Evolutionary conservation across 2,888 invertebrate species (phyloP), one percentile per base, ranked within the genome.

Genomic region (Anodontia alba): DNA sequence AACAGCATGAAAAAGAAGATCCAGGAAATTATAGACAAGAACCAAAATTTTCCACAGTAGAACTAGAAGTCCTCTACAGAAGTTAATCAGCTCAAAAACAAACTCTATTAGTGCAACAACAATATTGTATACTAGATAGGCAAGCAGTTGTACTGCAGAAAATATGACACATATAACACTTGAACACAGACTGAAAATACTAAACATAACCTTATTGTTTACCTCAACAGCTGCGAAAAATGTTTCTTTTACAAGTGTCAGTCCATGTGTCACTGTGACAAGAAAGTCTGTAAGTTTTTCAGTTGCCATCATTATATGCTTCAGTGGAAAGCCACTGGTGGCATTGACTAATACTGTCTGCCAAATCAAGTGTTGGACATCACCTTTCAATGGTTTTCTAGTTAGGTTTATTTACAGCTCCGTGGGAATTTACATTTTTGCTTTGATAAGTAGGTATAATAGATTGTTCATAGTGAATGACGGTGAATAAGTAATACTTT

Each of bases 11-110:
- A 87, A 87, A 23, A 80, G 1, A 10, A 88, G 73, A 72, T 87
- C 83, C 1, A 84, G 38, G 23, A 88, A 57, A 70, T 83, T 86
- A 10, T 77, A 78, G 1, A 88, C 20, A 15, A 89, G 76, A n/a
- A 87, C 26, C 7, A 81, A 17, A 36, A 89, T 73, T 49, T 88
- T 89, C 89, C 89, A 88, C 8, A 88, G 26, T 31, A 89, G 72
- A 66, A 83, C 76, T 2, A 86, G 20, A 17, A 89, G 51, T 12
- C 86, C 89, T 31, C 78, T 54, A 10, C 75, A 12, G 67, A 89
- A 85, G 54, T 86, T 85, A n/a, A 74, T 31, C 2, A 84, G 75
- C 68, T 88, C 88, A 31, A 73, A 38, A 0, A 83, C 12, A 80
- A 89, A 89, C 26, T 89, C 88, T 20, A 79, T 31, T 12, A 87